A percentile compares a stretch with the other conserved stretches of the same genome.
Conservation (phyloP, 1,140 invertebrate species). For the Schlechtendalia chinensis region DNA sequence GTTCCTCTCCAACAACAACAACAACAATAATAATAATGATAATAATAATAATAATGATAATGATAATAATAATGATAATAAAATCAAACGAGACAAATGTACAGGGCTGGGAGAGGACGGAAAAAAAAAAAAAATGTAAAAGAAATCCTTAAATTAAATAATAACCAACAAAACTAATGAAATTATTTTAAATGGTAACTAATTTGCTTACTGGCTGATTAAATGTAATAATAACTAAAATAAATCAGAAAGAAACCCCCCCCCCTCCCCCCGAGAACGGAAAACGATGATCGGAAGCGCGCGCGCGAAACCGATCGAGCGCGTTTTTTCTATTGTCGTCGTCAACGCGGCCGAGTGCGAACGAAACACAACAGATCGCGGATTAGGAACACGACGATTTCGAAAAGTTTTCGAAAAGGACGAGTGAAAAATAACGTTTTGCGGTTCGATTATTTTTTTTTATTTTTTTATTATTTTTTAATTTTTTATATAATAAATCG, state of each 20-base stretch:
- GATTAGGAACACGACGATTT: conserved; percentile 30
- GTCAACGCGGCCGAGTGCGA: neutral
- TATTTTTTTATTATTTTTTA: conserved; percentile 16
- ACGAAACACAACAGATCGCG: neutral
- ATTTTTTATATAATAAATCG: conserved; percentile 4
- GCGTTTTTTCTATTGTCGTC: neutral
- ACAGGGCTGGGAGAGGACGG: too few species aligned
- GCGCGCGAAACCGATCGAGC: neutral
- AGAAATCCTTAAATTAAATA: conserved; percentile 40
- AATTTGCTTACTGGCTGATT: conserved; percentile 46
- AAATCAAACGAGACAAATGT: neutral
- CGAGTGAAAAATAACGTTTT: neutral
- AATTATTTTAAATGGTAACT: conserved; percentile 49
- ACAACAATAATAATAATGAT: too few species aligned
- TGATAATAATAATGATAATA: too few species aligned
- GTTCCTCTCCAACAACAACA: too few species aligned
- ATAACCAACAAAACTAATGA: conserved; percentile 48
- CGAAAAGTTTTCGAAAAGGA: neutral
- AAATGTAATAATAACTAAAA: conserved; percentile 15
- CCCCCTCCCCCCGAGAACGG: neutral
- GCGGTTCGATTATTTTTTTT: too few species aligned
- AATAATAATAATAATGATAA: neutral
- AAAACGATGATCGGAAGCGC: neutral
- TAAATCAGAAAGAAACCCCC: neutral
- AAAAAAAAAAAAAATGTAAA: conserved; percentile 11